Evolutionary conservation across 92 coral and sea anemone species (phyloP).

Genomic region (Heteractis magnifica): DNA sequence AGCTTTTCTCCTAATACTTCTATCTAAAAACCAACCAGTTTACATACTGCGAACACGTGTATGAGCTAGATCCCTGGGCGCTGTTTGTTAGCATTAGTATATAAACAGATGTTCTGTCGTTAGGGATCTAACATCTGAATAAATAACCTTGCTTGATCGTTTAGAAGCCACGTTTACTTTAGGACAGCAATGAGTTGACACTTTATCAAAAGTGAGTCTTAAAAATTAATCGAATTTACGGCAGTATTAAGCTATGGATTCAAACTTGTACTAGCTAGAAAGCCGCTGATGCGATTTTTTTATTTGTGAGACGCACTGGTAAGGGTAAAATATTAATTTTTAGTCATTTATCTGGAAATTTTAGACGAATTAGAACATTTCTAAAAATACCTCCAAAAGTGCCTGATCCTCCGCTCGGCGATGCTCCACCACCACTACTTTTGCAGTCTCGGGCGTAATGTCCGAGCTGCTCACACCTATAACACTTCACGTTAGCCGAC

Average conservation of each 20-base stretch:
- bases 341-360: neutral
- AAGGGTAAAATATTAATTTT: neutral
- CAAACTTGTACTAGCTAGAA: neutral
- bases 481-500: constrained; percentile 47
- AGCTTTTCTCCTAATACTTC: neutral
- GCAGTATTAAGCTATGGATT: neutral
- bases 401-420: constrained; percentile 19
- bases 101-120: constrained; percentile 3
- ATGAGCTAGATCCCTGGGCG: neutral
- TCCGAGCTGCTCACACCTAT: constrained; percentile 41
- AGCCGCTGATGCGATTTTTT: neutral
- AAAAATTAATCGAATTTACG: neutral
- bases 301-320: neutral
- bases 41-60: constrained; percentile 2
- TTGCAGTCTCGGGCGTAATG: constrained; percentile 61
- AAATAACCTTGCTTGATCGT: constrained; percentile 1
- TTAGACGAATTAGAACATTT: constrained; percentile 20
- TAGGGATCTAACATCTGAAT: constrained; percentile 12
- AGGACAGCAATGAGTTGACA: neutral
- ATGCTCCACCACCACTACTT: constrained; percentile 29
- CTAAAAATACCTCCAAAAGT: constrained; percentile 46
- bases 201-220: neutral
- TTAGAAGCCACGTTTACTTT: constrained; percentile 19
- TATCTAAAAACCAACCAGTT: neutral
- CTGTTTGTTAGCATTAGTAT: neutral